Evolutionary conservation across 2,888 invertebrate species (phyloP).

Genomic region (Sinodicranocentrus sp.): DNA sequence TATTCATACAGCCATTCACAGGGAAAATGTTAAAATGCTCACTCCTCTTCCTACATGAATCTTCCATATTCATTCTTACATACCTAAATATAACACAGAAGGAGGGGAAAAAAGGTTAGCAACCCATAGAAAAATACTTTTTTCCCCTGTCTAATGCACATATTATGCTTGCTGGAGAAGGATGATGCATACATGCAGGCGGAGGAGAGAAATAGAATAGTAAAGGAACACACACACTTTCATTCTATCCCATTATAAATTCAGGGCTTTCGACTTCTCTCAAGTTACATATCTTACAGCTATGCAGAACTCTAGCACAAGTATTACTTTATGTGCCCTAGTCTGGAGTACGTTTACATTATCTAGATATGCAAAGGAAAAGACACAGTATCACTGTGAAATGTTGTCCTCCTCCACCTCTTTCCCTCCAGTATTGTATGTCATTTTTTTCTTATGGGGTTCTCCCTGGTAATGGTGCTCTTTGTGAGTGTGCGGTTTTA

Average conservation of each 20-base stretch:
- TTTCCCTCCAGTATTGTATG: background rate
- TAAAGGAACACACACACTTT: conserved; percentile 53
- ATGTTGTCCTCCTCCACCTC: background rate
- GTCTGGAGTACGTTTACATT: background rate
- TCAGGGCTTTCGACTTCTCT: conserved; percentile 68
- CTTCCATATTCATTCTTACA: too few species aligned
- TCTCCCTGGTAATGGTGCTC: conserved; percentile 43
- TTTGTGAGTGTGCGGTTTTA: conserved; percentile 34
- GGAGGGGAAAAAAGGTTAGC: background rate
- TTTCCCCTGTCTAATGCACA: too few species aligned
- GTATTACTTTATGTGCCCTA: too few species aligned
- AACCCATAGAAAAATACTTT: conserved; percentile 1
- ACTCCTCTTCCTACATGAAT: too few species aligned
- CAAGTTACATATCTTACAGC: conserved; percentile 44
- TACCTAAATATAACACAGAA: too few species aligned
- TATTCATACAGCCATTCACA: too few species aligned
- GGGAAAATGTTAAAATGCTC: too few species aligned
- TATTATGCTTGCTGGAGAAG: too few species aligned
- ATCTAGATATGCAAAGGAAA: background rate
- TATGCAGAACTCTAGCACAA: background rate
- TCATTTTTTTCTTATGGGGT: background rate
- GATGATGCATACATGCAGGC: too few species aligned
- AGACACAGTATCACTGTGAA: conserved; percentile 24
- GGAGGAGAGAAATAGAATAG: background rate
- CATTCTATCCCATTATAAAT: conserved; percentile 58